phyloP scores from a whole-genome alignment of 2,113 vertebrate species.

The Corydoras maculifer region DNA sequence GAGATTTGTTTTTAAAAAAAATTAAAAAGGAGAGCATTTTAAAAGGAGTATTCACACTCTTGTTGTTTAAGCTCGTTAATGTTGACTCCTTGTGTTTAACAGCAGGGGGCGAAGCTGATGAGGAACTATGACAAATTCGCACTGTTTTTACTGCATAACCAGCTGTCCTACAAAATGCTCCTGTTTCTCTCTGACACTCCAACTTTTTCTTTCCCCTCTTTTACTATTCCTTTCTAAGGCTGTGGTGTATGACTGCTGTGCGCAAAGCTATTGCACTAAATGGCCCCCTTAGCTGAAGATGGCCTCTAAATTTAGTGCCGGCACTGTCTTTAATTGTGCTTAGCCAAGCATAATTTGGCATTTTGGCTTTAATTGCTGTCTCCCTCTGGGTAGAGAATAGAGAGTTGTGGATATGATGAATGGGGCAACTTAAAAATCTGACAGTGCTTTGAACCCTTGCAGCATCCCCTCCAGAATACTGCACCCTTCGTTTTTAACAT shows the following conservation, averaged over 20 bases:
- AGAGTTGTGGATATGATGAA: constrained; percentile 52
- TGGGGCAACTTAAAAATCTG: constrained; percentile 44
- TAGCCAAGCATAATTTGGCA: constrained; percentile 56
- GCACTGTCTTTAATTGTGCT: constrained; percentile 49
- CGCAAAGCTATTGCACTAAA: constrained; percentile 43
- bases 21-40: background rate
- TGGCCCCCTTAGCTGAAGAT: constrained; percentile 44
- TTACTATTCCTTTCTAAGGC: background rate
- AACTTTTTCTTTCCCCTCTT: constrained; percentile 6
- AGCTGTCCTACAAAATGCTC: constrained; percentile 47
- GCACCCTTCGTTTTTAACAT: background rate
- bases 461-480: background rate
- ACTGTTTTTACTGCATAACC: constrained; percentile 18
- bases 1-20: background rate
- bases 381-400: constrained; percentile 41
- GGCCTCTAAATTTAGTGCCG: constrained; percentile 51
- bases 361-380: constrained; percentile 54
- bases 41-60: constrained; percentile 8
- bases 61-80: constrained; percentile 14
- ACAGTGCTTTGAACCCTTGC: constrained; percentile 34
- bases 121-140: constrained; percentile 8
- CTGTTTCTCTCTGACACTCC: constrained; percentile 27
- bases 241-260: constrained; percentile 19
- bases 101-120: constrained; percentile 23
- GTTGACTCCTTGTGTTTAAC: background rate